These are phyloP conservation scores for Notothenia coriiceps DNA, from an alignment of 2,113 vertebrate genomes.

Conservation along the genomic window DNA sequence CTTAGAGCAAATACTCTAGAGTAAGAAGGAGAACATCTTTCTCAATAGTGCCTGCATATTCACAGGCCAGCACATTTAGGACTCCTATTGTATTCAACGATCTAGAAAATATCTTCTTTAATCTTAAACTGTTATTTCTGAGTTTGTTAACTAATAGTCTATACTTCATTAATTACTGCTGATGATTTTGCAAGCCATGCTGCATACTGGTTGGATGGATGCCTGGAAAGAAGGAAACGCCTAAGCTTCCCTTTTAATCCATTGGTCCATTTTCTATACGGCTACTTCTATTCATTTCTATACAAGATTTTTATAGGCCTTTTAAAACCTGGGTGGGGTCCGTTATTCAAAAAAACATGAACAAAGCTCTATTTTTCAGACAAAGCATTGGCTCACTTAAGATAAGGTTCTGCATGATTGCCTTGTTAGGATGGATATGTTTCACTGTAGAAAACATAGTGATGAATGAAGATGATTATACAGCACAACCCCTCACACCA, in stretches of 20 bases:
- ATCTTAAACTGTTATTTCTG: background rate
- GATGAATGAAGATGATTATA: constrained; percentile 26
- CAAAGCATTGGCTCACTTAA: constrained; percentile 8
- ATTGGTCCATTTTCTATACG: too few relatives aligned
- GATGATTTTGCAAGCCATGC: constrained; percentile 11
- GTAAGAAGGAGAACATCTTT: constrained; percentile 30
- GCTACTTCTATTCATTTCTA: too few relatives aligned
- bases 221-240: background rate
- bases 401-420: background rate
- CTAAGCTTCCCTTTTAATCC: background rate
- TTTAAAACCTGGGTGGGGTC: background rate
- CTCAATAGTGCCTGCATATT: constrained; percentile 26
- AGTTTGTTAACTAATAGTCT: background rate
- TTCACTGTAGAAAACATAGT: constrained; percentile 23
- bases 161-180: background rate
- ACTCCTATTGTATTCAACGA: background rate
- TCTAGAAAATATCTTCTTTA: background rate
- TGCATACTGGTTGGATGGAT: background rate
- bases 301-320: too few relatives aligned
- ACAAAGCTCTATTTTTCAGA: background rate
- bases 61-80: constrained; percentile 19
- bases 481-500: constrained; percentile 27
- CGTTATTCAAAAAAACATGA: background rate
- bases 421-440: constrained; percentile 8
- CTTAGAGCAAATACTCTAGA: constrained; percentile 51